phyloP scores from a whole-genome alignment of 2,113 vertebrate species.

The Rhipidura dahli region DNA sequence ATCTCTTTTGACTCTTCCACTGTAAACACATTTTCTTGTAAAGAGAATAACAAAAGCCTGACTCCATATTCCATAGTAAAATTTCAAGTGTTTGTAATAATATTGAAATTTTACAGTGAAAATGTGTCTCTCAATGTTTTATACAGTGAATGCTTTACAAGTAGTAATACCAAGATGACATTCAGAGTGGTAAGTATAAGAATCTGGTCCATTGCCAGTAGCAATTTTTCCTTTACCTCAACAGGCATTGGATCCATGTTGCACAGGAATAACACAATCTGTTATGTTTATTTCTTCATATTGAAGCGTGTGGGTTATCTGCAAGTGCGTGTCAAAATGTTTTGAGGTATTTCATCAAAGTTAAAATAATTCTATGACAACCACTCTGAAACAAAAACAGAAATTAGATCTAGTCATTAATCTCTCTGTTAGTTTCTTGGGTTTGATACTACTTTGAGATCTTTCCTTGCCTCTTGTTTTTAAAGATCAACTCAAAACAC shows the following conservation, averaged over 20 bases:
- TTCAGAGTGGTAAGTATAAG: neutral
- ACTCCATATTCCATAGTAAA: neutral
- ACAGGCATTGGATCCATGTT: neutral
- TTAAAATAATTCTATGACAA: neutral
- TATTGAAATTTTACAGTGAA: neutral
- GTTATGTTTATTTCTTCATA: neutral
- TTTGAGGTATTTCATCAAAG: neutral
- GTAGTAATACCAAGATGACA: neutral
- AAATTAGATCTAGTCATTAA: neutral
- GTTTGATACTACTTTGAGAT: neutral
- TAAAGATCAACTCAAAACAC: neutral
- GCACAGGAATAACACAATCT: neutral
- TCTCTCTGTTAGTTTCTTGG: neutral
- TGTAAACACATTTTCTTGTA: neutral
- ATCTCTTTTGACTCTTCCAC: neutral
- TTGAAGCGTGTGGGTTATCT: neutral
- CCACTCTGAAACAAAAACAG: neutral
- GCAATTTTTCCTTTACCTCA: neutral
- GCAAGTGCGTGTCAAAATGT: neutral
- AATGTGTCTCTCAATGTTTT: neutral
- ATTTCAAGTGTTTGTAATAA: neutral
- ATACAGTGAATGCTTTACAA: neutral
- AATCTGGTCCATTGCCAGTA: neutral
- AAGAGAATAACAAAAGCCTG: neutral
- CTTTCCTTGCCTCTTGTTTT: neutral